Base-by-base conservation (phyloP, 2,888 invertebrate genomes). In the Protophormia terraenovae region DNA sequence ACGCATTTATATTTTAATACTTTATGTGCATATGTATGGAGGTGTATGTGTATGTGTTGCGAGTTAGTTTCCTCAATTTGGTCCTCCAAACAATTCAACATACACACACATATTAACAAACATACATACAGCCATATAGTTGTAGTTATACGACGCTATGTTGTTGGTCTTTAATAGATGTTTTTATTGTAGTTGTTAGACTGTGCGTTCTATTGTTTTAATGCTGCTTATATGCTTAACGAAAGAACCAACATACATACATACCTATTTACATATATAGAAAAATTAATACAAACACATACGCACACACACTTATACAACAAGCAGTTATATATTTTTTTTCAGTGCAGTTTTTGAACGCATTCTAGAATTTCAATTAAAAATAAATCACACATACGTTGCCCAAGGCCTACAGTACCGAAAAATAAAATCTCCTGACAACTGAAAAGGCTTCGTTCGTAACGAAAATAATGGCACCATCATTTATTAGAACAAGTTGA, bases 351-450 rank as follows among this genome's bases (percentile, higher is more conserved):
- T 88, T 88, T n/a, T 91, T 90, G 90, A 90, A 91, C 91, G 91
- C 91, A 91, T 91, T 91, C 91, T 92, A 91, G 92, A 92, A 92
- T 92, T 92, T 92, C 92, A 92, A 92, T 92, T 92, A 92, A 92
- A 92, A 92, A 92, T 92, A 92, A 92, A 92, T 92, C 92, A 92
- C 92, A 91, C 90, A 91, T 90, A 79, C 86, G 58, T 77, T 83
- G 80, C 83, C 83, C 80, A 69, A 67, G 83, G 83, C 86, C 76
- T 47, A 58, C 58, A 72, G 72, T 64, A 73, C 73, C 80, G 66
- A 78, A 78, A 78, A 80, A 76, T 76, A 85, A 83, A 82, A 86
- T 83, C 83, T 83, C 79, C 80, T 86, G 83, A 83, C 86, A 86
- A 86, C 80, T 82, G 71, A 69, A 85, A 82, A 82, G 85, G 85